Base-by-base conservation (phyloP, 2,797 vertebrate genomes). In the Aldrovandia affinis region DNA sequence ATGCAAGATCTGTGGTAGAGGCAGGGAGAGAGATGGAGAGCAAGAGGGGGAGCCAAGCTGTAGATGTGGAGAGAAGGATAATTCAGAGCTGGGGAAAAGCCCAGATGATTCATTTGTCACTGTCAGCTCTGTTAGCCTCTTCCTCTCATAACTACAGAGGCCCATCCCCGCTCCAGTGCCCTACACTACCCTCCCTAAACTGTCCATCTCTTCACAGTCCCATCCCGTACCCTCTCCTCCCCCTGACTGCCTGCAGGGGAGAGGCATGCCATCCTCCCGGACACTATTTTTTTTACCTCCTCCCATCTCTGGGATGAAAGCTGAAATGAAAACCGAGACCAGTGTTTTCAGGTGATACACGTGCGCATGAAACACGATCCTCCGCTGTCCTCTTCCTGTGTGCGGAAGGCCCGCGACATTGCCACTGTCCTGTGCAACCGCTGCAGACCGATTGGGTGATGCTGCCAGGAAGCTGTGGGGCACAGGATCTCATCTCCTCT, bases 31-130 rank as follows among this genome's bases (percentile, higher is more conserved):
- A n/a, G 30, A 39, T 14, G 55, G 42, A 20, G 63, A 82, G 81
- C 25, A 30, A 33, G 59, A 61, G 54, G 52, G 42, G 44, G 47
- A 73, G 68, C n/a, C n/a, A n/a, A n/a, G n/a, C n/a, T n/a, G n/a
- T n/a, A 73, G 14, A 36, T 36, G 39, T 2, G 39, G 78, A 57
- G 28, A 36, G 25, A 28, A 14, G 80, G 28, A 68, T 50, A 73
- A 78, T 12, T 55, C 78, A 54, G 36, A 55, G 52, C 39, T 47
- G 77, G 84, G 81, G 81, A 83, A 82, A 87, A 81, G 47, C 15
- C 15, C 75, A 85, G 61, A 81, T 83, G 63, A 81, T 61, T 28
- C 83, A 89, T 90, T 90, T 84, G 86, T 90, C 88, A 89, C 84
- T 88, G 87, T 89, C 89, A 88, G 63, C 73, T 84, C 52, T 47